phyloP scores from a whole-genome alignment of 2,797 vertebrate genomes.

The Diplodus puntazzo region DNA sequence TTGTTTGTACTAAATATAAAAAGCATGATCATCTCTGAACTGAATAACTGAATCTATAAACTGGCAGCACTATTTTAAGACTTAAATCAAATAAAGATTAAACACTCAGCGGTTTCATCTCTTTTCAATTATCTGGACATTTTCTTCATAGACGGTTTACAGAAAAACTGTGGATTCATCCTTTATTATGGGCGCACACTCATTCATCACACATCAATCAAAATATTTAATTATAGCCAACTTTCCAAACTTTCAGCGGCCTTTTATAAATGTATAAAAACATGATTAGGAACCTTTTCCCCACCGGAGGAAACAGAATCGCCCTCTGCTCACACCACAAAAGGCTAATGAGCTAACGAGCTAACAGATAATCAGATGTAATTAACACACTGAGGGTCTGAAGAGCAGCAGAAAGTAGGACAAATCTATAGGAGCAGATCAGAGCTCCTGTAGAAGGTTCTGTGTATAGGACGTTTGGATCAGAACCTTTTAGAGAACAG shows the following conservation, averaged over 20 bases:
- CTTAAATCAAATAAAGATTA: background rate
- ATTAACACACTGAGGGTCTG: constrained; percentile 10
- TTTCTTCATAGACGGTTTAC: too few species aligned
- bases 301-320: background rate
- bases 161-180: too few species aligned
- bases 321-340: background rate
- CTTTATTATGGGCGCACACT: background rate
- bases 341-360: background rate
- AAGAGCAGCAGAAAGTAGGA: constrained; percentile 15
- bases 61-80: background rate
- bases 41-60: background rate
- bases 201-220: too few species aligned
- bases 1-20: background rate
- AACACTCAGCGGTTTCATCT: background rate
- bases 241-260: too few species aligned
- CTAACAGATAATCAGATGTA: constrained; percentile 12
- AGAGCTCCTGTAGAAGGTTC: background rate
- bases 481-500: constrained; percentile 1
- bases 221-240: background rate
- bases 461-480: background rate
- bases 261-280: background rate
- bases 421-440: background rate
- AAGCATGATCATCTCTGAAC: background rate
- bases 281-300: background rate
- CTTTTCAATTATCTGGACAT: background rate